Percentiles rank a stretch among this genome's conserved stretches.
Evolutionary conservation across 2,113 vertebrate species (phyloP).

Genomic region (Pterocles orientalis): DNA sequence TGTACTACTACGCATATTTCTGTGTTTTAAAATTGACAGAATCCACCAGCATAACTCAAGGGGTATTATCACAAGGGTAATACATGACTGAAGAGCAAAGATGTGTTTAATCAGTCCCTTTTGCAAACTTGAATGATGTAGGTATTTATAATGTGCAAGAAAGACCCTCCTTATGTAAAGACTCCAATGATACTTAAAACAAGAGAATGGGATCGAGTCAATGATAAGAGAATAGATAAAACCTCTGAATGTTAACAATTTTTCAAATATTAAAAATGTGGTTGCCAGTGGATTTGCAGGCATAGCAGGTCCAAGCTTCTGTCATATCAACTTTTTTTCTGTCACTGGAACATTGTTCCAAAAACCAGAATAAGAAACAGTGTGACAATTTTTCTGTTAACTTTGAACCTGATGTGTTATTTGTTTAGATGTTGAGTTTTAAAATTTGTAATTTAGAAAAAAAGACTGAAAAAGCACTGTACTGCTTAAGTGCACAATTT

Average conservation of each 20-base stretch:
- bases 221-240: neutral
- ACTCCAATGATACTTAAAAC: neutral
- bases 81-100: neutral
- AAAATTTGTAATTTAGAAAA: neutral
- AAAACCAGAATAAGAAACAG: neutral
- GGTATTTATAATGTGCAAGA: neutral
- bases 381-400: neutral
- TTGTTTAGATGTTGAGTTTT: neutral
- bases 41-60: neutral
- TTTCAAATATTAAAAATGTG: neutral
- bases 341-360: neutral
- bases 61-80: neutral
- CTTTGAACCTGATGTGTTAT: neutral
- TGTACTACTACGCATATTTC: neutral
- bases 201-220: neutral
- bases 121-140: neutral
- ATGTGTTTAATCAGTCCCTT: neutral
- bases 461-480: neutral
- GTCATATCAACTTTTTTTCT: neutral
- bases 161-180: neutral
- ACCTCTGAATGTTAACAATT: neutral
- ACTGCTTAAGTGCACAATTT: neutral
- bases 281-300: neutral
- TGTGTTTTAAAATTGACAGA: neutral
- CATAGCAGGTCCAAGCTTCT: neutral